These are phyloP conservation scores for Betta splendens DNA, from an alignment of 2,797 vertebrate genomes.

Conservation along the genomic window DNA sequence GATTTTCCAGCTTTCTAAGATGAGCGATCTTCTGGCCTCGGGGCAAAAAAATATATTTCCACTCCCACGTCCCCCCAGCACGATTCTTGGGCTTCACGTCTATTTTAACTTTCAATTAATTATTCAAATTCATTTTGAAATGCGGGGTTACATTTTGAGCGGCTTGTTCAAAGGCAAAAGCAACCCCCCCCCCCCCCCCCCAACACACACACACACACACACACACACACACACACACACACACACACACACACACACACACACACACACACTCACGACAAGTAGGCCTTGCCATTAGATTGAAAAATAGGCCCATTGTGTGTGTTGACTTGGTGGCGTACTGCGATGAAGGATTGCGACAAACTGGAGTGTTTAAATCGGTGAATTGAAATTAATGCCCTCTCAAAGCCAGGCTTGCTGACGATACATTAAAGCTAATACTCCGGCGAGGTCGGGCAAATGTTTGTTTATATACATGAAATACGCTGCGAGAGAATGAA, in stretches of 20 bases:
- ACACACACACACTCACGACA: constrained; percentile 81
- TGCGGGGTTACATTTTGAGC: constrained; percentile 77
- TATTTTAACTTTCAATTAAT: constrained; percentile 81
- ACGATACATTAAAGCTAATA: constrained; percentile 92
- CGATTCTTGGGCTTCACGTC: constrained; percentile 67
- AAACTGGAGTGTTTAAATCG: constrained; percentile 95
- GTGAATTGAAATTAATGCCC: constrained; percentile 98
- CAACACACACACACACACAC: no score
- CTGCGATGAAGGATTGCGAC: constrained; percentile 91
- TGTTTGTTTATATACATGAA: constrained; percentile 93
- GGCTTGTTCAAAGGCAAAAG: constrained; percentile 78
- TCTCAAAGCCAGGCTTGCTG: constrained; percentile 89
- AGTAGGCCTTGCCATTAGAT: constrained; percentile 81
- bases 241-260: no score
- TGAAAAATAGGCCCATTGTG: constrained; percentile 85
- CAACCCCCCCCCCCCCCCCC: constrained; percentile 40
- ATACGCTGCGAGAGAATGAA: constrained; percentile 74
- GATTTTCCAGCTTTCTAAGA: constrained; percentile 71
- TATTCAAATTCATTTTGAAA: constrained; percentile 83
- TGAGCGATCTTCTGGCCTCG: constrained; percentile 76
- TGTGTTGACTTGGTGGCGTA: constrained; percentile 79
- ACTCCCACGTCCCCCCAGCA: constrained; percentile 42
- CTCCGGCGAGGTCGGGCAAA: constrained; percentile 90
- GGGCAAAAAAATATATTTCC: constrained; percentile 71
- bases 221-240: no score